These are phyloP conservation scores for Catharus ustulatus DNA, from an alignment of 2,797 vertebrate genomes.

Conservation along the genomic window DNA sequence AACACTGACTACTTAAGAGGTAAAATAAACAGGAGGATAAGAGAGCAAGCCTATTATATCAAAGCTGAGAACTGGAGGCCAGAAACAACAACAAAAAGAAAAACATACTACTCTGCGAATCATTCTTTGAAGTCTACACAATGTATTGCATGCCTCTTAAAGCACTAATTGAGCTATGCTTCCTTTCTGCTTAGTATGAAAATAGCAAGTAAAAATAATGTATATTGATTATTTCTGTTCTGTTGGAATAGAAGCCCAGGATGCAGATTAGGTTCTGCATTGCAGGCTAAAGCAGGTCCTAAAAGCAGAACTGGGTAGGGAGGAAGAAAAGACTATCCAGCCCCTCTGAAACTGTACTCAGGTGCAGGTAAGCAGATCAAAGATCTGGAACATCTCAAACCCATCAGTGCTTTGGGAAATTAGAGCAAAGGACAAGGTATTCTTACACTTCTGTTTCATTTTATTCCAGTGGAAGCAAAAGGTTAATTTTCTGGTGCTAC, in stretches of 20 bases:
- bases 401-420: neutral
- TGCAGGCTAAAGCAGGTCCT: neutral
- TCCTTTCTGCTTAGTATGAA: neutral
- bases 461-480: neutral
- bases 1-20: neutral
- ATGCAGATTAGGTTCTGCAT: neutral
- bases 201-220: neutral
- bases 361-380: neutral
- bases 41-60: neutral
- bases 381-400: neutral
- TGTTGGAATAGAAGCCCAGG: neutral
- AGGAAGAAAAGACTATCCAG: neutral
- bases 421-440: neutral
- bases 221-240: slow-evolving; percentile 33
- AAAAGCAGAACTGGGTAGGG: neutral
- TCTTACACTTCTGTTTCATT: neutral
- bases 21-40: neutral
- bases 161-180: neutral
- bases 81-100: neutral
- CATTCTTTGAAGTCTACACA: neutral
- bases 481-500: neutral
- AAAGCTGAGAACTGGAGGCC: neutral
- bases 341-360: neutral
- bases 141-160: neutral
- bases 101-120: neutral